These are phyloP conservation scores for Ametastegia equiseti DNA, from an alignment of 2,888 invertebrate species.

Conservation along the genomic window DNA sequence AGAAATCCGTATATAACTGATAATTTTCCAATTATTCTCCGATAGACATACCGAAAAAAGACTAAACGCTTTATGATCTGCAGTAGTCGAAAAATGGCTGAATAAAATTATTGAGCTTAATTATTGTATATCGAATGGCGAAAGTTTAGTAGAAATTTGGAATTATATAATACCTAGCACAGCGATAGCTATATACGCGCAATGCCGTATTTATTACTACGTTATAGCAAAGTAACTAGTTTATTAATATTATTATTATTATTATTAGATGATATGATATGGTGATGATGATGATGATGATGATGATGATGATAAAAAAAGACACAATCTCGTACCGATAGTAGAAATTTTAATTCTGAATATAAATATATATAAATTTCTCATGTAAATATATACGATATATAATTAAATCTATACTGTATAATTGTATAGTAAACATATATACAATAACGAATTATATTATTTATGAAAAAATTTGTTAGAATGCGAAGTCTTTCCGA, in stretches of 20 bases:
- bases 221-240: not conserved
- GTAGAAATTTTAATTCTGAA: not conserved
- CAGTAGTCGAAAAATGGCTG: not conserved
- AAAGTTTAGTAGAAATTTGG: not conserved
- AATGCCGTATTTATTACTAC: not conserved
- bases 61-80: not conserved
- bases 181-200: not conserved
- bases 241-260: not conserved
- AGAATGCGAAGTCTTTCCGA: constrained; percentile 56
- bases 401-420: not conserved
- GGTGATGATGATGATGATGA: not conserved
- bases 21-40: not conserved
- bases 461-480: not conserved
- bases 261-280: too few species aligned
- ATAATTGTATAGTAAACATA: not conserved
- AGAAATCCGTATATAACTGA: not conserved
- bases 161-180: not conserved
- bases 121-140: not conserved
- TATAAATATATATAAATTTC: not conserved
- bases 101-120: not conserved
- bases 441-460: not conserved
- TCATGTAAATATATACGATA: not conserved
- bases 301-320: not conserved
- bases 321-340: not conserved
- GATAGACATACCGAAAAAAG: not conserved